Percentiles rank a stretch among this genome's conserved stretches.
phyloP scores from a whole-genome alignment of 2,888 invertebrate genomes.

The Galerucella calmariensis region DNA sequence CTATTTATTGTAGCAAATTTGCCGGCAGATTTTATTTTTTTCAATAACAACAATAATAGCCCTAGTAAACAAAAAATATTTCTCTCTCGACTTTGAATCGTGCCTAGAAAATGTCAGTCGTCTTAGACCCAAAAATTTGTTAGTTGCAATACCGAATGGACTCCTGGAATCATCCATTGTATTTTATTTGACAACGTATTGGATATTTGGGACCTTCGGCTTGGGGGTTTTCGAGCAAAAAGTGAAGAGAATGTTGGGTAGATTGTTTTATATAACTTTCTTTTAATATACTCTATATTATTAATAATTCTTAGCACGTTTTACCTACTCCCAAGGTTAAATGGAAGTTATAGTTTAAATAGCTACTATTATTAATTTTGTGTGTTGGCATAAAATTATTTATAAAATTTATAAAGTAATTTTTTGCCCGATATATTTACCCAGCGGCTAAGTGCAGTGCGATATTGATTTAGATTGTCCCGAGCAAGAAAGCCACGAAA shows the following conservation, averaged over 20 bases:
- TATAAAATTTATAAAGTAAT: slow-evolving; percentile 45
- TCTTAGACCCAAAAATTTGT: too few relatives aligned
- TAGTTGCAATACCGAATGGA: too few relatives aligned
- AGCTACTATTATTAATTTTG: slow-evolving; percentile 35
- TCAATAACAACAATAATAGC: too few relatives aligned
- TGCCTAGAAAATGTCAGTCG: too few relatives aligned
- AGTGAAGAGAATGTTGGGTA: slow-evolving; percentile 2
- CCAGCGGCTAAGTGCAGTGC: not conserved
- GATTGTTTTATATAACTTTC: slow-evolving; percentile 23
- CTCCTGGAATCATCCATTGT: too few relatives aligned
- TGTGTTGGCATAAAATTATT: slow-evolving; percentile 42
- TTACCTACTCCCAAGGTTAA: slow-evolving; percentile 19
- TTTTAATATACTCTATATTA: slow-evolving; percentile 33
- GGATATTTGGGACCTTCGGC: not conserved
- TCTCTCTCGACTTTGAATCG: too few relatives aligned
- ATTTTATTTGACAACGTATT: too few relatives aligned
- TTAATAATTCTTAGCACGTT: slow-evolving; percentile 23
- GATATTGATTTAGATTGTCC: not conserved
- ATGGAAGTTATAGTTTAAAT: slow-evolving; percentile 36
- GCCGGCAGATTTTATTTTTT: too few relatives aligned
- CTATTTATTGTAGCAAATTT: too few relatives aligned
- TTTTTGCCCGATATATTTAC: slow-evolving; percentile 38
- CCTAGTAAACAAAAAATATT: too few relatives aligned
- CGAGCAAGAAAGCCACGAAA: not conserved
- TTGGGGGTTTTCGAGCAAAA: not conserved